A percentile compares a stretch with the other conserved stretches of the same genome.
Evolutionary conservation across 2,113 vertebrate genomes (phyloP).

Genomic region (Crocuta crocuta): DNA sequence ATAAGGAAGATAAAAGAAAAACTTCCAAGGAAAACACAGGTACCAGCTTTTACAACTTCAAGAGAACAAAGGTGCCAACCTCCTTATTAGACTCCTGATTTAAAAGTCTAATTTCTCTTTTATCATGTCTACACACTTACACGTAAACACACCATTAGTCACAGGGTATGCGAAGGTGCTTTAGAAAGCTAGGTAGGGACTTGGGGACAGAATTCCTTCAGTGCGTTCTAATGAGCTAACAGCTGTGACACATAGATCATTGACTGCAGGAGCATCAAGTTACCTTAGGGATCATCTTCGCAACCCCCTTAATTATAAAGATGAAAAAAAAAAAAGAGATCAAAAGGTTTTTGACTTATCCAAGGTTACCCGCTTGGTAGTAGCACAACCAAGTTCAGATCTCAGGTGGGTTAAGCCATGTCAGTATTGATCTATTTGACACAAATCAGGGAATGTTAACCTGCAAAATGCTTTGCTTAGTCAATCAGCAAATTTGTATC

Average conservation of each 20-base stretch:
- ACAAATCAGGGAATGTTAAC: background rate
- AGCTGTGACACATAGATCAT: conserved; percentile 55
- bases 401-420: background rate
- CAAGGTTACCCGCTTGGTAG: background rate
- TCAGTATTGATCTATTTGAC: background rate
- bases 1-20: conserved; percentile 8
- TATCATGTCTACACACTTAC: background rate
- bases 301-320: background rate
- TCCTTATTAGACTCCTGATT: conserved; percentile 36
- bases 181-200: conserved; percentile 41
- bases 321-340: background rate
- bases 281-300: background rate
- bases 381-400: background rate
- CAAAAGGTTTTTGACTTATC: conserved; percentile 30
- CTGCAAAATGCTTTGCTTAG: background rate
- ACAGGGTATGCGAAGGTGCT: background rate
- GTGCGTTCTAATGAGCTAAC: conserved; percentile 44
- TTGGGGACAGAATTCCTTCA: conserved; percentile 50
- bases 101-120: conserved; percentile 52
- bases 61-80: background rate
- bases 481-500: background rate
- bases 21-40: conserved; percentile 25
- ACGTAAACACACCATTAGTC: conserved; percentile 16
- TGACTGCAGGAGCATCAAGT: background rate
- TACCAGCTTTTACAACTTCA: conserved; percentile 5